These are phyloP conservation scores for Erithacus rubecula DNA, from an alignment of 2,797 vertebrate genomes.

Conservation along the genomic window DNA sequence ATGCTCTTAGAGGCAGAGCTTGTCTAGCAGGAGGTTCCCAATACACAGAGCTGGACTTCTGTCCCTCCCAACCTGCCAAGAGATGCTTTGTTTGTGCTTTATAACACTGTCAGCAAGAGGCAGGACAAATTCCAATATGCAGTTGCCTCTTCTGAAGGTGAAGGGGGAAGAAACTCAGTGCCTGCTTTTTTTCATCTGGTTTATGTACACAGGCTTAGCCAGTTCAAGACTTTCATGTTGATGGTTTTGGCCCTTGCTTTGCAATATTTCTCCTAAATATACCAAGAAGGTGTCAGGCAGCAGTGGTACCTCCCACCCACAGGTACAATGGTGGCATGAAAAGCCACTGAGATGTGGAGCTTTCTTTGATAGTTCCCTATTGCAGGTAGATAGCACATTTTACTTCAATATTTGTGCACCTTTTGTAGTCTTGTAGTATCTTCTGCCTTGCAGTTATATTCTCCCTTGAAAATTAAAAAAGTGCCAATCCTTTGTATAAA, in stretches of 20 bases:
- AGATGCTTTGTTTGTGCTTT: neutral
- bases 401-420: neutral
- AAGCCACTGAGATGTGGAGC: neutral
- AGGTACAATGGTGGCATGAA: neutral
- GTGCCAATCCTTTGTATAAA: neutral
- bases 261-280: neutral
- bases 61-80: neutral
- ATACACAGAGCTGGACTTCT: neutral
- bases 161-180: neutral
- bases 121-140: neutral
- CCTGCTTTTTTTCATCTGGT: neutral
- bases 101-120: neutral
- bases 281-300: neutral
- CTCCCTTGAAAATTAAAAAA: neutral
- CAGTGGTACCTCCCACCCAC: neutral
- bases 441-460: neutral
- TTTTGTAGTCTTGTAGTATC: neutral
- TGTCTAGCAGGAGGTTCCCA: neutral
- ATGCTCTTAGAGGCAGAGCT: rapidly evolving
- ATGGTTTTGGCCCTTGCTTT: neutral
- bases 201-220: neutral
- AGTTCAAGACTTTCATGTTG: neutral
- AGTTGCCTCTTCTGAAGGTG: neutral
- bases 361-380: neutral
- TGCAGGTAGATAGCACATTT: neutral